phyloP scores from a whole-genome alignment of 2,888 invertebrate genomes.

The Noctuana brunneofusca region DNA sequence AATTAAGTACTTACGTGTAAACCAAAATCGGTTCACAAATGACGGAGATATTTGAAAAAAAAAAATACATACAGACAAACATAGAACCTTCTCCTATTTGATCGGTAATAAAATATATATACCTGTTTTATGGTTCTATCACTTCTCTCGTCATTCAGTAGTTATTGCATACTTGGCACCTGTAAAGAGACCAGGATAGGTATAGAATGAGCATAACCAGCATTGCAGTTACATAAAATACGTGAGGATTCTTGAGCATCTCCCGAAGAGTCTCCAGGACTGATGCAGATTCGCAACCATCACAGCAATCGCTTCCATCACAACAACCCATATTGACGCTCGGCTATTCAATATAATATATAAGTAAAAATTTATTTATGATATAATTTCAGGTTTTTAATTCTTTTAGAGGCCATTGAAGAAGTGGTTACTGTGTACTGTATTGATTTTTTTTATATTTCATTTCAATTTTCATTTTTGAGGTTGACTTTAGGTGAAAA shows the following conservation, averaged over 20 bases:
- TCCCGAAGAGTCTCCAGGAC: slow-evolving; percentile 29
- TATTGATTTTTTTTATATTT: no score
- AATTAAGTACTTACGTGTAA: no score
- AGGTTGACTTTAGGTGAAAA: no score
- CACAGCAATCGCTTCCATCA: slow-evolving; percentile 15
- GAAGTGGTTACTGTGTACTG: no score
- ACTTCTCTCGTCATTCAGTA: background rate
- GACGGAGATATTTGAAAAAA: no score
- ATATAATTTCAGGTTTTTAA: background rate
- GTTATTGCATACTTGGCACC: slow-evolving; percentile 43
- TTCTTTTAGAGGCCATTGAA: background rate
- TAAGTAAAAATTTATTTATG: background rate
- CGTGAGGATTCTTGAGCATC: slow-evolving; percentile 47
- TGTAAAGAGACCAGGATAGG: slow-evolving; percentile 50
- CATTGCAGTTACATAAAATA: slow-evolving; percentile 45
- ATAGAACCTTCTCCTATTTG: no score
- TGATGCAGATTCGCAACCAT: background rate
- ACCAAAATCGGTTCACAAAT: no score
- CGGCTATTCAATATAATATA: background rate
- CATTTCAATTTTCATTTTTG: no score
- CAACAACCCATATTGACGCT: slow-evolving; percentile 25
- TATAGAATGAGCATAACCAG: slow-evolving; percentile 52
- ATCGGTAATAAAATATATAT: background rate
- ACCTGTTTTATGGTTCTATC: background rate
- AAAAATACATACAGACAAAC: no score